A percentile compares a stretch with the other conserved stretches of the same genome.
Evolutionary conservation across 1,140 invertebrate species (phyloP).

Genomic region (Vanessa atalanta): DNA sequence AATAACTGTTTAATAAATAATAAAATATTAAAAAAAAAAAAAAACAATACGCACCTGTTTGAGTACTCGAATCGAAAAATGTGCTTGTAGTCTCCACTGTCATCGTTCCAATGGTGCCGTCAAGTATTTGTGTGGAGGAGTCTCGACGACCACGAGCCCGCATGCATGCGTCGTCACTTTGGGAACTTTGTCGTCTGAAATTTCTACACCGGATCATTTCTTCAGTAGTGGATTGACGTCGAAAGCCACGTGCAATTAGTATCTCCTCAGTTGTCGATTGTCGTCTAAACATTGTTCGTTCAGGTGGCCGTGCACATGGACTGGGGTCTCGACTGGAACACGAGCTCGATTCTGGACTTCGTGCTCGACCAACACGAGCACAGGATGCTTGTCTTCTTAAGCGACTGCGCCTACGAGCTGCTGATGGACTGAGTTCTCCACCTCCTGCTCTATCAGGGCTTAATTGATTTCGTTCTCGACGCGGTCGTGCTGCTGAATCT

Average conservation of each 20-base stretch:
- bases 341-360: constrained; percentile 88
- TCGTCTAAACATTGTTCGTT: constrained; percentile 87
- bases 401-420: constrained; percentile 82
- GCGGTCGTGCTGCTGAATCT: constrained; percentile 87
- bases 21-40: not conserved
- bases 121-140: constrained; percentile 93
- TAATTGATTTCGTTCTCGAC: constrained; percentile 88
- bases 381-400: constrained; percentile 90
- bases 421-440: constrained; percentile 87
- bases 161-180: constrained; percentile 88
- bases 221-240: constrained; percentile 93
- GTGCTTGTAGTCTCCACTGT: constrained; percentile 95
- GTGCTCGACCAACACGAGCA: constrained; percentile 79
- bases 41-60: constrained; percentile 88
- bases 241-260: constrained; percentile 92
- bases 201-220: constrained; percentile 95
- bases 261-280: constrained; percentile 96
- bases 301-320: constrained; percentile 84
- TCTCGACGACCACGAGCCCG: constrained; percentile 89
- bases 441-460: constrained; percentile 88
- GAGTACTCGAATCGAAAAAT: constrained; percentile 95
- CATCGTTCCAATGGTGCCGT: constrained; percentile 95
- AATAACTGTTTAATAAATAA: not conserved
- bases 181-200: constrained; percentile 90
- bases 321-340: constrained; percentile 88